Evolutionary conservation across 1,140 invertebrate species (phyloP).

Genomic region (Aphelenchoides fujianensis): DNA sequence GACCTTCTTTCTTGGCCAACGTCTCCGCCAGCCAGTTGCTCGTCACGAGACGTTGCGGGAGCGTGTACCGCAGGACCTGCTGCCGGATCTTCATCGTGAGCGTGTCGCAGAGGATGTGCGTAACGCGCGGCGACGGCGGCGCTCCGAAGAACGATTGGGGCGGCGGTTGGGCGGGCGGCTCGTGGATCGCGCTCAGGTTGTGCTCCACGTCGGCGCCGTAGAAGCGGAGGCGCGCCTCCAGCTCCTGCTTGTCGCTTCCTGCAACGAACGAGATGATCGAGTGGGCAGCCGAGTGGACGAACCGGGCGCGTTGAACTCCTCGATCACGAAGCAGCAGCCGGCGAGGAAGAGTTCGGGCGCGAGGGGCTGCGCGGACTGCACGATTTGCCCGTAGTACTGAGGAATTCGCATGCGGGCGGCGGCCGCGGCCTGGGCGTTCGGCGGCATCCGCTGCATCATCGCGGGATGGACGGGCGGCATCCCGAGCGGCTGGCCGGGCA

Average conservation of each 20-base stretch:
- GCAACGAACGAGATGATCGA: too few relatives aligned
- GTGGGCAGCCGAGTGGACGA: too few relatives aligned
- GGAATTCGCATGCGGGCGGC: neutral
- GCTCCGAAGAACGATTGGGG: neutral
- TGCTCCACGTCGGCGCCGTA: conserved; percentile 15
- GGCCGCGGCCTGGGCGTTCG: neutral
- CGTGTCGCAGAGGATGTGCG: neutral
- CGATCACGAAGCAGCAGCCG: neutral
- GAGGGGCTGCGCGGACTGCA: neutral
- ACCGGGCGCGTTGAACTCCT: neutral
- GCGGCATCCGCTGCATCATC: neutral
- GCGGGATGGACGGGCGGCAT: neutral
- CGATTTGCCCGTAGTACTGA: neutral
- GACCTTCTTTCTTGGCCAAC: conserved; percentile 6
- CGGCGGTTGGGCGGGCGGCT: neutral
- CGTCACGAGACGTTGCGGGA: neutral
- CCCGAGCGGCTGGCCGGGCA: neutral
- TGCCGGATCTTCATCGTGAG: neutral
- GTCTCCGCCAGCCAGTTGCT: neutral
- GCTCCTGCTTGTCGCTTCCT: neutral
- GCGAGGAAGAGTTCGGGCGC: neutral
- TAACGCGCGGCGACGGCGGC: neutral
- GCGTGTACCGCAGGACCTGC: neutral
- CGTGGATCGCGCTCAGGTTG: neutral
- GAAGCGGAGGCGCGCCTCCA: conserved; percentile 5